Base-by-base conservation (phyloP, 2,113 vertebrate genomes). In the Periophthalmodon schlosseri region DNA sequence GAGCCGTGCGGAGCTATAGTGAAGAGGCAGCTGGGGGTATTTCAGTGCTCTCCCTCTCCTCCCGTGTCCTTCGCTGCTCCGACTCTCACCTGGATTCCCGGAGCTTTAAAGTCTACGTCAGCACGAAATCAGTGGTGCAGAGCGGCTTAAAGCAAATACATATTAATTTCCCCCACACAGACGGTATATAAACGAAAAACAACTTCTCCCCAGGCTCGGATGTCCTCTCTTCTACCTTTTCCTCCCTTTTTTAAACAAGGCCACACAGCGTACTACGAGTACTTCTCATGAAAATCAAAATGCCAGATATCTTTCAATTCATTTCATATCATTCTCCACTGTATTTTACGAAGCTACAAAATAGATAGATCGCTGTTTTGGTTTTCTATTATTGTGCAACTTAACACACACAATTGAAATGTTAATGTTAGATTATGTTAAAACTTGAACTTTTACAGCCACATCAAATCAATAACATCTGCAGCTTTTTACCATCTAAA, bases 11-110 rank as follows among this genome's bases (percentile, higher is more conserved):
- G 60, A 80, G 76, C 83, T 80, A 72, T 66, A 66, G 77, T 78
- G 78, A 69, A 72, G 74, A 87, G 73, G 77, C 88, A 80, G 86
- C 84, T 65, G 47, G 16, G 82, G 86, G 63, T 79, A 70, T 78
- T 75, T 74, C 2, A 71, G 46, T 57, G 58, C 15, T 68, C 77
- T 82, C 81, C 75, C 80, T 82, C 80, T 44, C 63, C 75, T 80
- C 83, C 87, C 77, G 63, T 82, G 89, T 86, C 89, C 89, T 89
- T 91, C 87, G 82, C 82, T 75, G 79, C 86, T 82, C 84, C 79
- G 77, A 83, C 85, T 44, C 73, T 83, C 86, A 89, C 87, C 88
- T 89, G 86, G 75, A 84, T 83, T 76, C 79, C 79, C 79, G 72
- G 75, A 49, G 74, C 73, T 68, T 82, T 80, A 63, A 36, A 57